Conservation (phyloP, 2,113 vertebrate genomes). For the Astur gentilis region DNA sequence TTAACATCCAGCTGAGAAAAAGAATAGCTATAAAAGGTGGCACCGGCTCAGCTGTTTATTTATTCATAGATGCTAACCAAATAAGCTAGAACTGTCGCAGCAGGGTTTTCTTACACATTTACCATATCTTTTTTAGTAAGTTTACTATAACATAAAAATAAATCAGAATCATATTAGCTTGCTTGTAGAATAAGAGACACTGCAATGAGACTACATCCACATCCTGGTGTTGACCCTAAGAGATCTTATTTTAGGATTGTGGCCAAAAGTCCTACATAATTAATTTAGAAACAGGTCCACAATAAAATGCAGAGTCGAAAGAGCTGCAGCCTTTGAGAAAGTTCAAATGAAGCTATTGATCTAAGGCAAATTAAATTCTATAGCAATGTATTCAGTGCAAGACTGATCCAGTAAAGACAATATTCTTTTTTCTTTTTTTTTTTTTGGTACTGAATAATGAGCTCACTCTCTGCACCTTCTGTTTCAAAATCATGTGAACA, state of each 20-base stretch:
- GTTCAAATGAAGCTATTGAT: constrained; percentile 28
- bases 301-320: neutral
- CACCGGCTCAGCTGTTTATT: constrained; percentile 53
- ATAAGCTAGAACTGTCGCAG: constrained; percentile 56
- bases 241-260: neutral
- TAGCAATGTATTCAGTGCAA: neutral
- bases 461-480: neutral
- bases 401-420: neutral
- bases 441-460: neutral
- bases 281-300: neutral
- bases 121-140: constrained; percentile 32
- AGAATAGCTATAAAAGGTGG: constrained; percentile 41
- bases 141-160: constrained; percentile 25
- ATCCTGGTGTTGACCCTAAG: neutral
- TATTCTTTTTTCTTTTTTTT: neutral
- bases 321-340: neutral
- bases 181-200: neutral
- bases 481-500: neutral
- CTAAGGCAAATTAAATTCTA: constrained; percentile 9
- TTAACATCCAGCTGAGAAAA: constrained; percentile 63
- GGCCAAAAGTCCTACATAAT: neutral
- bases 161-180: constrained; percentile 37
- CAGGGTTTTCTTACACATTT: constrained; percentile 37
- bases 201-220: neutral
- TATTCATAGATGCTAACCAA: constrained; percentile 63